Evolutionary conservation across 2,888 invertebrate species (phyloP).

Genomic region (Stegana nigrithorax): DNA sequence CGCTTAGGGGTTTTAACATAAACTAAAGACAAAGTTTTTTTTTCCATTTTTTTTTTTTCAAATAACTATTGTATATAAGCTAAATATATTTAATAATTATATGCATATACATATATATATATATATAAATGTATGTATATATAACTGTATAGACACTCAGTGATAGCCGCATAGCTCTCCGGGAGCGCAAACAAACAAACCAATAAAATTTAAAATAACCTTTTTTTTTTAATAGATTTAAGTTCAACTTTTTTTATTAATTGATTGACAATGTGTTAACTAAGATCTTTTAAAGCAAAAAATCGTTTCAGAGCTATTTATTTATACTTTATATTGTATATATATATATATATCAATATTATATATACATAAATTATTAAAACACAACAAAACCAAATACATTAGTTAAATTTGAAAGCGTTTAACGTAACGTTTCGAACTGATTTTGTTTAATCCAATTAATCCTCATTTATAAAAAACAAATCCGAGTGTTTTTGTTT

Average conservation of each 20-base stretch:
- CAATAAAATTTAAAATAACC: neutral
- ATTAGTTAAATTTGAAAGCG: neutral
- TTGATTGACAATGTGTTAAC: neutral
- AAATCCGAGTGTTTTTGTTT: no score
- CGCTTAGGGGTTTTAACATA: constrained; percentile 28
- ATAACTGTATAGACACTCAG: neutral
- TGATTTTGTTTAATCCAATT: no score
- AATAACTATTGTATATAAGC: neutral
- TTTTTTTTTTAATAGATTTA: neutral
- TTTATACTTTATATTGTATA: neutral
- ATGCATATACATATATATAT: neutral
- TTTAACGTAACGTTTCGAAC: neutral
- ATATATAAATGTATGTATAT: no score
- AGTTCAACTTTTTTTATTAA: neutral
- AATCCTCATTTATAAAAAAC: no score
- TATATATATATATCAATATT: neutral
- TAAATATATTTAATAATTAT: neutral
- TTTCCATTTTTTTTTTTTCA: constrained; percentile 5
- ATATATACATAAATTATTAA: neutral
- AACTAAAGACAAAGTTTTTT: neutral
- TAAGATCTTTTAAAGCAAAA: neutral
- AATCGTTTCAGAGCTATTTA: neutral
- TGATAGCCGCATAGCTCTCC: neutral
- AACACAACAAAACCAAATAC: neutral
- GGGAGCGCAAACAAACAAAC: neutral